phyloP scores from a whole-genome alignment of 2,888 invertebrate genomes.

The Orthonevra nobilis region DNA sequence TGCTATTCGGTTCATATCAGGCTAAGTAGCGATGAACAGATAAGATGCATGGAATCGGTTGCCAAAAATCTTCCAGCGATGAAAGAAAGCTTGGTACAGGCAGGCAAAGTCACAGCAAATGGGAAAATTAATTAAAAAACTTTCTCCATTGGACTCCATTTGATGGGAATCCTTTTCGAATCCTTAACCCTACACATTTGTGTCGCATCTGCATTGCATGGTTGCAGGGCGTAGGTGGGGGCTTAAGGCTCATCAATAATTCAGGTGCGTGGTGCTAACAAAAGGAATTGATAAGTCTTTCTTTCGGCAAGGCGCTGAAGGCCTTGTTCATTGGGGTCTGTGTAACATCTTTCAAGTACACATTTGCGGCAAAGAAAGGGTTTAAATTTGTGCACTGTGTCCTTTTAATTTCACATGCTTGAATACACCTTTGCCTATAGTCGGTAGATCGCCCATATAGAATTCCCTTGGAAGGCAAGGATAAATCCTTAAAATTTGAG shows the following conservation, averaged over 20 bases:
- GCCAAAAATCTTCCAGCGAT: constrained; percentile 24
- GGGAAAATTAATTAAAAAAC: constrained; percentile 78
- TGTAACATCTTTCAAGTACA: constrained; percentile 55
- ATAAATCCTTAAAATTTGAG: constrained; percentile 67
- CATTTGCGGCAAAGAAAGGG: constrained; percentile 7
- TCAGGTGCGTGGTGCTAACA: constrained; percentile 62
- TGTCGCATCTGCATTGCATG: constrained; percentile 43
- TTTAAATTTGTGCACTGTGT: no score
- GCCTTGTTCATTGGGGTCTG: neutral
- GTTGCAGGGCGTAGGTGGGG: neutral
- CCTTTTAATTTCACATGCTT: constrained; percentile 23
- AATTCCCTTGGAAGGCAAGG: constrained; percentile 1
- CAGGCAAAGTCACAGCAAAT: constrained; percentile 29
- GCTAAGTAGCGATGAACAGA: constrained; percentile 15
- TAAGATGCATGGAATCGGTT: constrained; percentile 10
- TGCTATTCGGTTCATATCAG: constrained; percentile 9
- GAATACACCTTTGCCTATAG: no score
- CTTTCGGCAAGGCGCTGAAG: neutral
- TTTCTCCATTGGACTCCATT: constrained; percentile 74
- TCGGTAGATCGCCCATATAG: neutral
- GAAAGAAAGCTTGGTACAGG: no score
- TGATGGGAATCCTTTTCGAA: constrained; percentile 43
- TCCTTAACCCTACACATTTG: constrained; percentile 30
- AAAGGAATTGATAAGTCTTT: constrained; percentile 66
- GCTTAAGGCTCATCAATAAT: constrained; percentile 60